A percentile compares a stretch with the other conserved stretches of the same genome.
These are phyloP conservation scores for Folsomia candida DNA, from an alignment of 2,888 invertebrate species.

Conservation along the genomic window DNA sequence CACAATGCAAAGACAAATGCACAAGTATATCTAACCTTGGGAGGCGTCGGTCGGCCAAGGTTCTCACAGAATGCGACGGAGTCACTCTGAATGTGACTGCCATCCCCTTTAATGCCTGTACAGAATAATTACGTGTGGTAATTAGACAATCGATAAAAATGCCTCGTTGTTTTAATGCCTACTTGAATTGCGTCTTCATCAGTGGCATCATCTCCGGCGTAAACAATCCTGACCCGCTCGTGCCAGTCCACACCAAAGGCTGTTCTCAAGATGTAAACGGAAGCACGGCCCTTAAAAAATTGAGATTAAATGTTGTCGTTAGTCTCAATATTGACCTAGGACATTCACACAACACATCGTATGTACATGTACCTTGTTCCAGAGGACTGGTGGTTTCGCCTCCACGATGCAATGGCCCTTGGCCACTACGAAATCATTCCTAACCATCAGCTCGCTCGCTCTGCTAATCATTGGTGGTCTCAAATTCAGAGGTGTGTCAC, in stretches of 20 bases:
- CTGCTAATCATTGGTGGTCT: conserved; percentile 68
- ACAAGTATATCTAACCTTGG: too few relatives aligned
- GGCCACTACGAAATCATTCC: conserved; percentile 71
- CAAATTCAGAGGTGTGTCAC: conserved; percentile 72
- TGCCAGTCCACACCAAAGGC: conserved; percentile 90
- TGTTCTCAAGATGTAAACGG: conserved; percentile 83
- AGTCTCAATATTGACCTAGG: too few relatives aligned
- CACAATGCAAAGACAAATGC: too few relatives aligned
- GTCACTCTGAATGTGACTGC: conserved; percentile 87
- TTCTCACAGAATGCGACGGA: conserved; percentile 78
- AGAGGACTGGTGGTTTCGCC: too few relatives aligned
- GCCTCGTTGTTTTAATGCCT: conserved; percentile 33
- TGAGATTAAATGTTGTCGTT: too few relatives aligned
- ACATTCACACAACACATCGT: too few relatives aligned
- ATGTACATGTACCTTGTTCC: too few relatives aligned
- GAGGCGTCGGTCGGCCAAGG: conserved; percentile 54
- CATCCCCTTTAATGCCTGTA: conserved; percentile 84
- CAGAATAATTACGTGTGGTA: conserved; percentile 23
- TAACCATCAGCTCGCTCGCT: conserved; percentile 70
- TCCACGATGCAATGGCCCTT: conserved; percentile 78
- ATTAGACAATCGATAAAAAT: too few relatives aligned
- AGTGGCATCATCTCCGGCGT: conserved; percentile 72
- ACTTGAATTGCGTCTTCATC: conserved; percentile 84
- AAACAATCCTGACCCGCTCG: conserved; percentile 79
- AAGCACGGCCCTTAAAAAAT: conserved; percentile 83